These are phyloP conservation scores for Podiceps cristatus DNA, from an alignment of 2,113 vertebrate species.

Conservation along the genomic window DNA sequence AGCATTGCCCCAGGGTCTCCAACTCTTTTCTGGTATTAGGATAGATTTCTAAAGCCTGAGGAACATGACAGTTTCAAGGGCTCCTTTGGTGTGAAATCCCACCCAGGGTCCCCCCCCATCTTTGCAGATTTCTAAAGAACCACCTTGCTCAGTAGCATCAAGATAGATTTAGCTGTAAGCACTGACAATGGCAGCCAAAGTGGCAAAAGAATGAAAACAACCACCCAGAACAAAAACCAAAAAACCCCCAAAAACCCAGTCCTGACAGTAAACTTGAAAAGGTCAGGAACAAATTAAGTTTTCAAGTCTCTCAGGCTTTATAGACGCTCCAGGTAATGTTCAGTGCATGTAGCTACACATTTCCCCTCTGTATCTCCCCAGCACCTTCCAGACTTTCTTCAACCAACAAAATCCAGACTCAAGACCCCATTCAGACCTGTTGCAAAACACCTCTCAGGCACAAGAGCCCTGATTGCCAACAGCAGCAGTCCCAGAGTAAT, in stretches of 20 bases:
- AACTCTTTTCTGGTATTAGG: background rate
- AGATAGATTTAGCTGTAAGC: background rate
- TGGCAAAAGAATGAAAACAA: background rate
- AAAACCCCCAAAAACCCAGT: background rate
- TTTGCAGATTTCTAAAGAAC: background rate
- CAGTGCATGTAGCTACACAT: background rate
- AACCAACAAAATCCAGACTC: background rate
- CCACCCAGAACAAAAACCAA: background rate
- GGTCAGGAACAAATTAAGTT: background rate
- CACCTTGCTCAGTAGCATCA: background rate
- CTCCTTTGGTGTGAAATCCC: background rate
- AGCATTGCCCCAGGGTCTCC: accelerated
- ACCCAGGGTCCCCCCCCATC: accelerated
- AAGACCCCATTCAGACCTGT: accelerated
- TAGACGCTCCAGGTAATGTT: accelerated
- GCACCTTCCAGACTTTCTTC: background rate
- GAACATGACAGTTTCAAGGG: background rate
- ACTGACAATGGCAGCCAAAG: background rate
- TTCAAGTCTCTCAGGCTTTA: background rate
- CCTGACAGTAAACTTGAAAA: background rate
- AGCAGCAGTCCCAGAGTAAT: background rate
- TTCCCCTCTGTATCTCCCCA: background rate
- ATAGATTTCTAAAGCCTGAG: background rate
- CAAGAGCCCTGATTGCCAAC: background rate
- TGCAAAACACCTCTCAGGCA: background rate